Conservation (phyloP, 1,140 invertebrate species). For the Cydia strobilella region DNA sequence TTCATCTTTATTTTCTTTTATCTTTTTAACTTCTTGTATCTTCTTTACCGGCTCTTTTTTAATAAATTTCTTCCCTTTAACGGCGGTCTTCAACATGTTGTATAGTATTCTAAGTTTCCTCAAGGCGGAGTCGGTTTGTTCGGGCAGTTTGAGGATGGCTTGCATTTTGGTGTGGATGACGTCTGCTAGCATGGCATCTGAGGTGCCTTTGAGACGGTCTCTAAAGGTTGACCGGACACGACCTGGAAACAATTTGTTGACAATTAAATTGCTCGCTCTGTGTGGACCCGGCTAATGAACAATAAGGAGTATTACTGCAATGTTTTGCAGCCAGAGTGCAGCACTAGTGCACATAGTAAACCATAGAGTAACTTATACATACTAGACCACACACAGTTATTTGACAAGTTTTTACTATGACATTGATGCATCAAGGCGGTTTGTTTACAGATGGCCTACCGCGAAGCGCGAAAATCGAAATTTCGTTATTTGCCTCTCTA, state of each 20-base stretch:
- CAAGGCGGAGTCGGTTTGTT: constrained; percentile 55
- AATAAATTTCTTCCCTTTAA: constrained; percentile 35
- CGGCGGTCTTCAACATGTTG: constrained; percentile 64
- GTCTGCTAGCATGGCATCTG: constrained; percentile 53
- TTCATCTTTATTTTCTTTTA: constrained; percentile 36
- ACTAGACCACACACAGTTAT: no score
- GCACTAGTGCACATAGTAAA: no score
- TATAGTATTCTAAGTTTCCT: constrained; percentile 66
- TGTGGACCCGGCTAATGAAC: no score
- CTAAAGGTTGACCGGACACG: constrained; percentile 57
- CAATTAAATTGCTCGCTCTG: no score
- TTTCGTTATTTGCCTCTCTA: no score
- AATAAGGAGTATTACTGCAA: no score
- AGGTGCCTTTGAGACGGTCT: constrained; percentile 56
- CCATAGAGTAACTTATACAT: no score
- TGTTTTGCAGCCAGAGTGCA: no score
- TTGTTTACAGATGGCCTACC: no score
- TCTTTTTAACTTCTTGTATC: constrained; percentile 39
- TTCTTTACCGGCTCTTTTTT: constrained; percentile 13
- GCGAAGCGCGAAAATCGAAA: no score
- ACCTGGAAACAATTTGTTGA: constrained; percentile 44
- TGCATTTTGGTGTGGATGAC: constrained; percentile 60
- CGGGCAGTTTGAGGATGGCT: constrained; percentile 48
- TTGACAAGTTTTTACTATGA: no score
- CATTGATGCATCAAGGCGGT: no score